Evolutionary conservation across 2,113 vertebrate species (phyloP).

Genomic region (Leptobrachium leishanense): DNA sequence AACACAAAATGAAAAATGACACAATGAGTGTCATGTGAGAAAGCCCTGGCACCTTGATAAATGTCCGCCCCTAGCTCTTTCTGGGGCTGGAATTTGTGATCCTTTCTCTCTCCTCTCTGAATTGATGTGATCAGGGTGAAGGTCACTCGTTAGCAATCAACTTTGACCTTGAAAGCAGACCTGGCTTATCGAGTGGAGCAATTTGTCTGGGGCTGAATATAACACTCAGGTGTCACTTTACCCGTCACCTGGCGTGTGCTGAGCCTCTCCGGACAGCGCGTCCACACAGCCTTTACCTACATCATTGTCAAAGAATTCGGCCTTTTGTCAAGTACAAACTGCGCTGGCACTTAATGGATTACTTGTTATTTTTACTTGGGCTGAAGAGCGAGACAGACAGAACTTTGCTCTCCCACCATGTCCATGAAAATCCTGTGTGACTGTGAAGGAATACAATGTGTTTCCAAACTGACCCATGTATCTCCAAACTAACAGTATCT

Average conservation of each 20-base stretch:
- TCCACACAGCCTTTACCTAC: neutral
- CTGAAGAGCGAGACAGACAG: no score
- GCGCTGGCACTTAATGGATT: no score
- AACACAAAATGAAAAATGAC: slow-evolving; percentile 2
- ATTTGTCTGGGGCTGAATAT: slow-evolving; percentile 21
- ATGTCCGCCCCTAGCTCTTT: neutral
- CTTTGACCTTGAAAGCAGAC: slow-evolving; percentile 17
- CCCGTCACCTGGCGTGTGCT: neutral
- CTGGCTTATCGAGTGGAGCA: neutral
- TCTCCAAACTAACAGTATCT: no score
- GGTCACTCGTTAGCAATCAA: slow-evolving; percentile 23
- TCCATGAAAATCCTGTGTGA: no score
- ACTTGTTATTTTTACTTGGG: no score
- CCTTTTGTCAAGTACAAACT: neutral
- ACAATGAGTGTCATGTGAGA: neutral
- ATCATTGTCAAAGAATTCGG: neutral
- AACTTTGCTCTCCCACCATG: no score
- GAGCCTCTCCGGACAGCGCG: neutral
- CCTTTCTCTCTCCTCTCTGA: neutral
- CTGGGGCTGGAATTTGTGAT: neutral
- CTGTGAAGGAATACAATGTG: no score
- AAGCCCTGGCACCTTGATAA: slow-evolving; percentile 9
- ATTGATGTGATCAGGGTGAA: slow-evolving; percentile 1
- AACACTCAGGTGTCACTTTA: slow-evolving; percentile 13
- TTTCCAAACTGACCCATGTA: no score